Evolutionary conservation across 2,888 invertebrate species (phyloP).

Genomic region (Drosophila parthenogenetica): DNA sequence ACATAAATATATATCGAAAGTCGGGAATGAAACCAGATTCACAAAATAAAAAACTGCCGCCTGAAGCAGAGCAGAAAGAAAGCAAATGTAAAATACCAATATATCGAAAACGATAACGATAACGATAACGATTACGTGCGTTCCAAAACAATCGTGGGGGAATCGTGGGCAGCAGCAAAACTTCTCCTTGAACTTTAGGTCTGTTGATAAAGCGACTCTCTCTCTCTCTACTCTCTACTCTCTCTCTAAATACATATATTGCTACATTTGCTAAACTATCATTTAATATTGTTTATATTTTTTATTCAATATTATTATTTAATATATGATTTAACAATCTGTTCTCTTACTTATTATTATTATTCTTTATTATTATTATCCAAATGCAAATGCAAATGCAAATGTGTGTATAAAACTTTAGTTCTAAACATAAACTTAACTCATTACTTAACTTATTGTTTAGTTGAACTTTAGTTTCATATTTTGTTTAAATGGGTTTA

Average conservation of each 20-base stretch:
- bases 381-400: conserved; percentile 40
- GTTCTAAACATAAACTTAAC: conserved; percentile 37
- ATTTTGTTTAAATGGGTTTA: conserved; percentile 60
- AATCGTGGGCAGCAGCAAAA: conserved; percentile 59
- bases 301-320: conserved; percentile 14
- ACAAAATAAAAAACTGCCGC: conserved; percentile 36
- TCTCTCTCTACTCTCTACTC: conserved; percentile 10
- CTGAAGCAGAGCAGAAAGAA: conserved; percentile 13
- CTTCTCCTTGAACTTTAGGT: conserved; percentile 55
- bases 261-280: conserved; percentile 61
- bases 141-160: conserved; percentile 34
- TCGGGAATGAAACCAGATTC: conserved; percentile 25
- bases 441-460: conserved; percentile 40
- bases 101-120: background rate
- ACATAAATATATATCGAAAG: conserved; percentile 11
- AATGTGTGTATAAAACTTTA: conserved; percentile 57
- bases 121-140: conserved; percentile 6
- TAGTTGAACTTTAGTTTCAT: conserved; percentile 24
- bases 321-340: conserved; percentile 49
- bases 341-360: conserved; percentile 33
- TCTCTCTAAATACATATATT: conserved; percentile 36
- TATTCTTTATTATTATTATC: conserved; percentile 24
- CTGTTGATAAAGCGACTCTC: conserved; percentile 57
- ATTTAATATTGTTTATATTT: conserved; percentile 19
- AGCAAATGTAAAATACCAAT: conserved; percentile 16